A percentile compares a stretch with the other conserved stretches of the same genome.
phyloP scores from a whole-genome alignment of 2,797 vertebrate genomes.

The Sebastes dallii region DNA sequence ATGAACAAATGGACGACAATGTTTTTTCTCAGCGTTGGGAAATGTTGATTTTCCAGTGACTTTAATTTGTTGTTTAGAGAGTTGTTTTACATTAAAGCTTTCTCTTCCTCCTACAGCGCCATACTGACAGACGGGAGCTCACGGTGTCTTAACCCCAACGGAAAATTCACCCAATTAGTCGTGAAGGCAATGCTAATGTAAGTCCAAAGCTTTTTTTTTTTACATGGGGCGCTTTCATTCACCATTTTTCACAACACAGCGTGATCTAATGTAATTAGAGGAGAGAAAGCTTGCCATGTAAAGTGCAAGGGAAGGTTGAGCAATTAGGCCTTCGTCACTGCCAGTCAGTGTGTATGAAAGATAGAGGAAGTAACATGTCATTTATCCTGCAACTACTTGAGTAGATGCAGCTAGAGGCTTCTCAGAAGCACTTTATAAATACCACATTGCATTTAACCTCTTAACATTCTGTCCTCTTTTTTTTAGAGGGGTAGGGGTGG shows the following conservation, averaged over 20 bases:
- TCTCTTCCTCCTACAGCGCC: conserved; percentile 22
- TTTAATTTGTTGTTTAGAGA: background rate
- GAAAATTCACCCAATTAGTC: accelerated
- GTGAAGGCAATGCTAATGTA: accelerated
- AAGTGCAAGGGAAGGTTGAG: background rate
- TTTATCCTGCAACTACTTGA: background rate
- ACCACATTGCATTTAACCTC: background rate
- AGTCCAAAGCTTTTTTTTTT: background rate
- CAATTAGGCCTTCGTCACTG: background rate
- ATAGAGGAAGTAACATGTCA: background rate
- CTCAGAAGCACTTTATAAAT: background rate
- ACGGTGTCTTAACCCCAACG: background rate
- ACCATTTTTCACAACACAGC: background rate
- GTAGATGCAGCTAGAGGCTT: background rate
- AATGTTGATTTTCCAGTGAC: background rate
- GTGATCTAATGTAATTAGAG: background rate
- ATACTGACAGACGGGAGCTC: accelerated
- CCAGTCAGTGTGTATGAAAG: background rate
- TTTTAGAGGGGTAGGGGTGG: no score
- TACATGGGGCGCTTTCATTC: background rate
- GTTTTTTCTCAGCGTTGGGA: background rate
- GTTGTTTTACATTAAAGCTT: background rate
- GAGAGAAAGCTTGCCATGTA: no score
- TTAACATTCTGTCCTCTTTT: no score
- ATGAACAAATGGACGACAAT: background rate